These are phyloP conservation scores for Umimayanthus chanpuru DNA, from an alignment of 92 coral and sea anemone genomes.

Conservation along the genomic window DNA sequence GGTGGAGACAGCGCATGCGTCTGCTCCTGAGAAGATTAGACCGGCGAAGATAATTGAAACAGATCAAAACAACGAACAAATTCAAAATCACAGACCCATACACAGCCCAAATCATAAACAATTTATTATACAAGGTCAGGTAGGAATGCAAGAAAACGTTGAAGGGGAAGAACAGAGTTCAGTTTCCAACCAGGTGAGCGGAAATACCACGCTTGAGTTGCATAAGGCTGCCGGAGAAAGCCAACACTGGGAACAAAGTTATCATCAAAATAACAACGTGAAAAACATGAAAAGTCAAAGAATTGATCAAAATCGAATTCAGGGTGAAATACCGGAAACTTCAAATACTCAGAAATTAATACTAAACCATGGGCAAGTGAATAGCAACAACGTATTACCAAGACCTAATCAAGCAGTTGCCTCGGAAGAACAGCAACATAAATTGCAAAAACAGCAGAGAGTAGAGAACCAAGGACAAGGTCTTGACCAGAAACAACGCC, in stretches of 20 bases:
- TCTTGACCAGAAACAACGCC: neutral
- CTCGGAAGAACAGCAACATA: neutral
- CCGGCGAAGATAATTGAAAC: neutral
- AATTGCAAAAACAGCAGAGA: neutral
- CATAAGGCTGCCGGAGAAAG: neutral
- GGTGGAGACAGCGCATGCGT: neutral
- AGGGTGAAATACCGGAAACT: neutral
- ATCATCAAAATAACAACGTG: neutral
- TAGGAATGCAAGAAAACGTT: neutral
- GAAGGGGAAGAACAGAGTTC: neutral
- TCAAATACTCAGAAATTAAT: neutral
- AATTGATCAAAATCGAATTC: neutral
- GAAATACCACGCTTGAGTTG: neutral
- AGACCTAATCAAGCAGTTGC: neutral
- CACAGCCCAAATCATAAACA: neutral
- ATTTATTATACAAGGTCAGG: neutral
- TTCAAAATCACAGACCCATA: neutral
- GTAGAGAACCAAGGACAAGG: neutral
- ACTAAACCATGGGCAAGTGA: neutral
- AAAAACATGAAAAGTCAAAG: neutral
- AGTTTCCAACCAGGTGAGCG: neutral
- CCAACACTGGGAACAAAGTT: neutral
- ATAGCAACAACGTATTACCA: neutral
- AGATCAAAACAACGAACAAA: neutral
- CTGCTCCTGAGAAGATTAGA: neutral